A percentile compares a stretch with the other conserved stretches of the same genome.
phyloP scores from a whole-genome alignment of 2,113 vertebrate species.

The Pygoscelis adeliae region DNA sequence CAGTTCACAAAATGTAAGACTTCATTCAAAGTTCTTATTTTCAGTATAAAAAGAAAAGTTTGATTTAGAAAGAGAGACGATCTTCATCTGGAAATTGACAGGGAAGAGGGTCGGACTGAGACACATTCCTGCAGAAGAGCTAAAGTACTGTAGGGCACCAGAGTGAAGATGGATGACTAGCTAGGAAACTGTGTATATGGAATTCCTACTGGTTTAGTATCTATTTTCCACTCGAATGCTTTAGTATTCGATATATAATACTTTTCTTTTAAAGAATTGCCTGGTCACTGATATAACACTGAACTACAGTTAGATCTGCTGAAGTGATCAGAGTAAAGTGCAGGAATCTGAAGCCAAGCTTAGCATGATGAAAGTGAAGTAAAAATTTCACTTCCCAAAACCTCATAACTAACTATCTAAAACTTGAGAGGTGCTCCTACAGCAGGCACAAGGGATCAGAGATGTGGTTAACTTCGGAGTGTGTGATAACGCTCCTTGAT shows the following conservation, averaged over 20 bases:
- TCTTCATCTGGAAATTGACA: not conserved
- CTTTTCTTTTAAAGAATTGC: not conserved
- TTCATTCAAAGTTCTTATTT: not conserved
- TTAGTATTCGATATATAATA: not conserved
- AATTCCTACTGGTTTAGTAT: not conserved
- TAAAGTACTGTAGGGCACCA: not conserved
- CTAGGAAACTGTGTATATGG: not conserved
- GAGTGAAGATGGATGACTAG: not conserved
- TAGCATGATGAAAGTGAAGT: not conserved
- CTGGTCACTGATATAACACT: not conserved
- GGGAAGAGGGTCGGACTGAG: not conserved
- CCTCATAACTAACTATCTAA: not conserved
- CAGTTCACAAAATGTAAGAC: not conserved
- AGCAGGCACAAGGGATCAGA: not conserved
- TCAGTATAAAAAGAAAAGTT: not conserved
- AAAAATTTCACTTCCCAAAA: not conserved
- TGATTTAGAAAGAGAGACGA: not conserved
- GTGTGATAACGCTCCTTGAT: not conserved
- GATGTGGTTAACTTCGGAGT: not conserved
- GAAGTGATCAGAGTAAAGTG: not conserved
- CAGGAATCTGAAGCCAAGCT: not conserved
- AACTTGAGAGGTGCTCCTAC: not conserved
- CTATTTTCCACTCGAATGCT: not conserved
- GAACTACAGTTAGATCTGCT: not conserved
- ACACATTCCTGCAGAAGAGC: not conserved